Evolutionary conservation across 2,797 vertebrate genomes (phyloP), one percentile per base, ranked within the genome.

Genomic region (Phyllotis vaccarum): DNA sequence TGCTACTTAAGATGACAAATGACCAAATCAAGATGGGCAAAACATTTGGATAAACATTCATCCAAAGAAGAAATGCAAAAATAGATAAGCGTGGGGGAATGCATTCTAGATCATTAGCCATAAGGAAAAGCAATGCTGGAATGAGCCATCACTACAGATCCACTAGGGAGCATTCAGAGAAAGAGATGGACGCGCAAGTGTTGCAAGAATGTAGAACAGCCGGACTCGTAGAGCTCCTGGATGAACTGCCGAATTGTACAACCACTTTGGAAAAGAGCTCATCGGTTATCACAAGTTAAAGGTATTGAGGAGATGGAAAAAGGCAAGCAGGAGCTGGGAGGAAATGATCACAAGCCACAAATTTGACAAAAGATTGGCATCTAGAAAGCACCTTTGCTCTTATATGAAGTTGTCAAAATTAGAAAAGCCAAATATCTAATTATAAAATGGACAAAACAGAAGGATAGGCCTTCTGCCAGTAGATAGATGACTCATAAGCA

Each of bases 31-130:
- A 72, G 64, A 43, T 34, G 14, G 29, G 7, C 54, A 93, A 95
- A 80, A 54, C 89, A 64, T 70, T 90, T 90, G 14, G 64, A 74
- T 34, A 94, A 94, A 64, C 37, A 82, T n/a, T 93, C 94, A 46
- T 74, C 62, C 64, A 60, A 70, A 95, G 68, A 68, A 91, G 82
- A 82, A 43, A 91, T 54, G 60, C 10, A 85, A 74, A 17, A 83
- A 52, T 62, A 13, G 74, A 37, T 60, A 74, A 86, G 75, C 11
- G 9, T 13, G 24, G 46, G n/a, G 58, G 60, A 89, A 76, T 24
- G 29, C n/a, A 17, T 40, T 74, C n/a, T 66, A 14, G 13, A 74
- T 60, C 31, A 62, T 64, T 82, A 82, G 29, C 24, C 34, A 22
- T 86, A 89, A 46, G 22, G 8, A 93, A 97, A 91, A 81, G 40